Evolutionary conservation across 2,797 vertebrate genomes (phyloP).

Genomic region (Diglossa cyanea): DNA sequence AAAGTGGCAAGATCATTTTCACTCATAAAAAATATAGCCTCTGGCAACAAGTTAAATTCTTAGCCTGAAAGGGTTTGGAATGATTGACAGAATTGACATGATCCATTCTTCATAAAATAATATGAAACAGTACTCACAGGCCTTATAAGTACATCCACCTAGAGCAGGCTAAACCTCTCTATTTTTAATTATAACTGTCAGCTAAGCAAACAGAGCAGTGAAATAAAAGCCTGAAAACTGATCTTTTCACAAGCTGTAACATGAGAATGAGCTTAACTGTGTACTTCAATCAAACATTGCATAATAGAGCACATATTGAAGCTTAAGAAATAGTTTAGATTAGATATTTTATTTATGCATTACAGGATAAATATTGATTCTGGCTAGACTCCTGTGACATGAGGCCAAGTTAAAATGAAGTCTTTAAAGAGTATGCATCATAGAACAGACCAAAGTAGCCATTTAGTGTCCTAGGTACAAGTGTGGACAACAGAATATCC

Average conservation of each 20-base stretch:
- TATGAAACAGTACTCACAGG: neutral
- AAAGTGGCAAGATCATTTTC: neutral
- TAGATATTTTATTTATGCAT: constrained; percentile 4
- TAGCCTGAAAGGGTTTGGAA: neutral
- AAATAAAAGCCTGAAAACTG: neutral
- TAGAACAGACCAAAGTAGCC: neutral
- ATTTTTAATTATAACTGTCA: neutral
- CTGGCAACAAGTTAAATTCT: neutral
- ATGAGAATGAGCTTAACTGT: neutral
- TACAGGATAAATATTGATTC: constrained; percentile 16
- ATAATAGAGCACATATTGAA: neutral
- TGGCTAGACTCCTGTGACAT: neutral
- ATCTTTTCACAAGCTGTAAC: neutral
- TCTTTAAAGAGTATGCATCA: neutral
- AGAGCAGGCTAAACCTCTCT: neutral
- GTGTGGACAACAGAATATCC: neutral
- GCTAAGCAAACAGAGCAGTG: constrained; percentile 30
- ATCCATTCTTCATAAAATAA: neutral
- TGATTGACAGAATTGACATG: constrained; percentile 30
- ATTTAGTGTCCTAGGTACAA: neutral
- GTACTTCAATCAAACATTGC: constrained; percentile 6
- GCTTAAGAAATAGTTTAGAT: neutral
- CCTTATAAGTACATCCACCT: neutral
- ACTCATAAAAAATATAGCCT: neutral
- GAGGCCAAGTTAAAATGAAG: neutral